Evolutionary conservation across 2,797 vertebrate genomes (phyloP).

Genomic region (Tragelaphus oryx): DNA sequence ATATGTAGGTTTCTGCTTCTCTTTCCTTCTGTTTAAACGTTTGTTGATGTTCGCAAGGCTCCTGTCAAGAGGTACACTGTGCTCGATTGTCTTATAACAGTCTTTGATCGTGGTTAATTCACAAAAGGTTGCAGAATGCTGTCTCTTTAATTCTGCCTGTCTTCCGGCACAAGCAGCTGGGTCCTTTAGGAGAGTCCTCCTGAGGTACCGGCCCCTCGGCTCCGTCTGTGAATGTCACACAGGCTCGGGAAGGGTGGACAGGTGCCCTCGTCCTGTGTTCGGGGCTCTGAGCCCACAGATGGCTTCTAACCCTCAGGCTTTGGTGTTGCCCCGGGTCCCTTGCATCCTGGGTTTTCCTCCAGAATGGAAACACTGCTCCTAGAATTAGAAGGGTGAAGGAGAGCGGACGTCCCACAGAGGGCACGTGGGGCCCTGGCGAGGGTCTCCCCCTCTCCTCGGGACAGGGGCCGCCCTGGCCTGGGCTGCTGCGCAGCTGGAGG

Average conservation of each 20-base stretch:
- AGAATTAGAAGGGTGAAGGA: neutral
- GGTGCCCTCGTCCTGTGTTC: rapidly evolving
- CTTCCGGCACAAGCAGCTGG: neutral
- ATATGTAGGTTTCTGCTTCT: neutral
- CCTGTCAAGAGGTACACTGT: no score
- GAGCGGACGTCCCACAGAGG: neutral
- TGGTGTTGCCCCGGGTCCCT: rapidly evolving
- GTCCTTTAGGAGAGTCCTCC: neutral
- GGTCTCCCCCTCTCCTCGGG: neutral
- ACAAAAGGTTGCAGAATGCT: neutral
- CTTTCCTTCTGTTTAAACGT: neutral
- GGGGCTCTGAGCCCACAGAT: neutral
- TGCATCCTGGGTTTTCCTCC: neutral
- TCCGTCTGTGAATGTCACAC: rapidly evolving
- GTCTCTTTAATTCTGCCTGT: neutral
- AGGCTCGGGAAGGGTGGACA: neutral
- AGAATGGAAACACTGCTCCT: neutral
- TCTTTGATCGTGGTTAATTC: neutral
- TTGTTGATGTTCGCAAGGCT: neutral
- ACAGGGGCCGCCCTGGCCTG: rapidly evolving
- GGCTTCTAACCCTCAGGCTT: neutral
- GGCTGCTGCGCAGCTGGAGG: neutral
- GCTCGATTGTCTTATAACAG: neutral
- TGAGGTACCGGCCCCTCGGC: rapidly evolving
- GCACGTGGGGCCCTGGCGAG: neutral